These are phyloP conservation scores for Tautogolabrus adspersus DNA, from an alignment of 2,113 vertebrate genomes.

Conservation along the genomic window DNA sequence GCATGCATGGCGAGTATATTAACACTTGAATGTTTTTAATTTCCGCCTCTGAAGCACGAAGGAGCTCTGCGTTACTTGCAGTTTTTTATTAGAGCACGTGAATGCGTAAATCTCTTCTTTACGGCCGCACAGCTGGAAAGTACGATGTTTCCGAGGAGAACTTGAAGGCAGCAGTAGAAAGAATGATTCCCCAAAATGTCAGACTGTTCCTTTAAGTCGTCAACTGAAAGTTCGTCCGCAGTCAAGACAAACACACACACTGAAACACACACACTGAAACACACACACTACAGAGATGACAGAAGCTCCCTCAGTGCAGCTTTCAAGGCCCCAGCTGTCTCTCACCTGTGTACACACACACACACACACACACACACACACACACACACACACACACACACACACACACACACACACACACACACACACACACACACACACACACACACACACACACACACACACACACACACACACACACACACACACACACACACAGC, in stretches of 20 bases:
- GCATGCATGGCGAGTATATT: no score
- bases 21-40: no score
- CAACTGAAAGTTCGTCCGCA: not conserved
- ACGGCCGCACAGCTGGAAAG: no score
- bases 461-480: not conserved
- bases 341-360: slow-evolving; percentile 8
- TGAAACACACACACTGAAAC: not conserved
- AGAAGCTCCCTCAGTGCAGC: slow-evolving; percentile 35
- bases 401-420: not conserved
- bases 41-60: no score
- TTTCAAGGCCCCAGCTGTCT: slow-evolving; percentile 33
- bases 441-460: not conserved
- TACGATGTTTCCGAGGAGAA: no score
- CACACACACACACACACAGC: not conserved
- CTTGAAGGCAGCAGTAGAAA: no score
- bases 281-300: slow-evolving; percentile 22
- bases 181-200: not conserved
- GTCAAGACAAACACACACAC: not conserved
- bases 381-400: not conserved
- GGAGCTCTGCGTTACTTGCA: no score
- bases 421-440: no score
- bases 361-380: not conserved
- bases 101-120: no score
- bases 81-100: no score
- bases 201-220: not conserved